A percentile compares a stretch with the other conserved stretches of the same genome.
Evolutionary conservation across 92 coral and sea anemone genomes (phyloP).

Genomic region (Zoanthus sociatus): DNA sequence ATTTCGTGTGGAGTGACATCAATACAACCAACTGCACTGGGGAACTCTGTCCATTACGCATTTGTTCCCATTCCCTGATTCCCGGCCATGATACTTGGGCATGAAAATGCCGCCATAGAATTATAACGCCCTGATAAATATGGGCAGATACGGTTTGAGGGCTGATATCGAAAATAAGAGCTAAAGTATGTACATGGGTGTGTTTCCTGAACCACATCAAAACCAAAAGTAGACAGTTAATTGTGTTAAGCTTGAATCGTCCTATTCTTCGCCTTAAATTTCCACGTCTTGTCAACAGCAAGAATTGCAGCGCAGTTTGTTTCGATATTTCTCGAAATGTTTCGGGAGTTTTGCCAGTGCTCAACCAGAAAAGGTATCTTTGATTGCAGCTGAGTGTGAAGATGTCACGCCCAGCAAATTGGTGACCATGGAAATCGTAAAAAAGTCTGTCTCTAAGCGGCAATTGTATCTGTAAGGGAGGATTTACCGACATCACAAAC

Average conservation of each 20-base stretch:
- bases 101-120: no score
- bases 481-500: slow-evolving; percentile 42
- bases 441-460: slow-evolving; percentile 46
- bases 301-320: slow-evolving; percentile 31
- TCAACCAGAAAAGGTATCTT: slow-evolving; percentile 37
- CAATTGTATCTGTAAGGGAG: slow-evolving; percentile 44
- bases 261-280: not conserved
- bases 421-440: slow-evolving; percentile 40
- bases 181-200: not conserved
- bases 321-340: slow-evolving; percentile 27
- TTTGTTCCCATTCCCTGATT: not conserved
- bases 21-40: not conserved
- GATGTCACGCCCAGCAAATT: slow-evolving; percentile 51
- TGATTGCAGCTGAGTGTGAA: slow-evolving; percentile 40
- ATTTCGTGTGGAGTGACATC: not conserved
- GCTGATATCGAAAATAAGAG: not conserved
- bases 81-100: slow-evolving; percentile 1
- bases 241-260: not conserved
- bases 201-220: not conserved
- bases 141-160: no score
- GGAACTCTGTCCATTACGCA: not conserved
- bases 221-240: not conserved
- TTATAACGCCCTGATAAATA: no score
- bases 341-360: slow-evolving; percentile 38
- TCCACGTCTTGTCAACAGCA: slow-evolving; percentile 30